Conservation (phyloP, 2,888 invertebrate genomes). For the Dryobotodes eremita region DNA sequence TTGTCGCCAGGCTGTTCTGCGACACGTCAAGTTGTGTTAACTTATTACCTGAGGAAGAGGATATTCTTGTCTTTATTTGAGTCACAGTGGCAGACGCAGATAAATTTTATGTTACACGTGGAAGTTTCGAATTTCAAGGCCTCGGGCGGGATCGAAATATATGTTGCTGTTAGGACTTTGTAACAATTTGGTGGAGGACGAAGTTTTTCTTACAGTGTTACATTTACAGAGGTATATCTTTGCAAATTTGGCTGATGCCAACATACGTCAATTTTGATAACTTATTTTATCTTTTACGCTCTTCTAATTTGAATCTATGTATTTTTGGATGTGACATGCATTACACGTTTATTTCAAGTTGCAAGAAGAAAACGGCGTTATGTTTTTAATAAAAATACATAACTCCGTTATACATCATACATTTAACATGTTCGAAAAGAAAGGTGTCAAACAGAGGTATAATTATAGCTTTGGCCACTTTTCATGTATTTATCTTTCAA, state of each 20-base stretch:
- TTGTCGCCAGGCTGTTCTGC: constrained; percentile 94
- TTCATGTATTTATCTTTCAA: not conserved
- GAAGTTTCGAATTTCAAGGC: constrained; percentile 27
- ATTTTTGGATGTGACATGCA: not conserved
- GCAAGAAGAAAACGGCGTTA: not conserved
- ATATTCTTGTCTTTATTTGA: constrained; percentile 34
- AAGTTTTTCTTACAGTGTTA: constrained; percentile 28
- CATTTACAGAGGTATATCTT: constrained; percentile 9
- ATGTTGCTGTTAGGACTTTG: constrained; percentile 1
- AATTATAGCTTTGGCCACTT: not conserved
- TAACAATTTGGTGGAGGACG: constrained; percentile 5
- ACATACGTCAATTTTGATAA: constrained; percentile 15
- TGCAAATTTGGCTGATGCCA: constrained; percentile 14
- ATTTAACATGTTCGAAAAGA: not conserved
- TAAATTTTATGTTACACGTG: constrained; percentile 20
- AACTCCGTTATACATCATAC: not conserved
- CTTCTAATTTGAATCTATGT: not conserved
- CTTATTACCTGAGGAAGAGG: constrained; percentile 92
- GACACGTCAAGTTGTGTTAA: constrained; percentile 97
- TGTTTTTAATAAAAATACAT: not conserved
- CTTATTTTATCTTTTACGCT: not conserved
- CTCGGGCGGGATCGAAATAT: not conserved
- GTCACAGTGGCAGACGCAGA: not conserved
- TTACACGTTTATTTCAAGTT: not conserved
- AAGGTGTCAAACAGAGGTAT: not conserved